Conservation (phyloP, 2,113 vertebrate species). For the Carassius auratus region DNA sequence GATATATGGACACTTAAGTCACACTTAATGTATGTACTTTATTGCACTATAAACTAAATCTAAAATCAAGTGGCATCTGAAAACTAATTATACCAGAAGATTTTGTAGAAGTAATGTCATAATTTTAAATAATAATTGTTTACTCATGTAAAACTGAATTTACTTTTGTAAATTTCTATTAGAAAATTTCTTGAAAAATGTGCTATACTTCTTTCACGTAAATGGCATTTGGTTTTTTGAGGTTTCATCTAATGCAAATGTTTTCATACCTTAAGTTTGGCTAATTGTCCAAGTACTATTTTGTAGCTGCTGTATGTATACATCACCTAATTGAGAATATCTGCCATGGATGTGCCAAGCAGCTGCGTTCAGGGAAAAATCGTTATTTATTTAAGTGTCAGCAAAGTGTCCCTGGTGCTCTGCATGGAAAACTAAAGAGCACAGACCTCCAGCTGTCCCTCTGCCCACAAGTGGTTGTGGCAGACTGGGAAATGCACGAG, state of each 20-base stretch:
- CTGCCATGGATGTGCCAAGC: slow-evolving; percentile 1
- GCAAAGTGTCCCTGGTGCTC: slow-evolving; percentile 47
- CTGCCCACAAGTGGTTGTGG: slow-evolving; percentile 52
- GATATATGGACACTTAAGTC: neutral
- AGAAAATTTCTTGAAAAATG: neutral
- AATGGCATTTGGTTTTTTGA: neutral
- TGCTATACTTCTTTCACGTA: neutral
- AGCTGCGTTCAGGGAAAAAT: slow-evolving; percentile 50
- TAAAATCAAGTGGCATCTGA: no score
- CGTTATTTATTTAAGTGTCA: slow-evolving; percentile 57
- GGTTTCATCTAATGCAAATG: neutral
- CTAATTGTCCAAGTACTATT: neutral
- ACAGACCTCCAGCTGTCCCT: slow-evolving; percentile 56
- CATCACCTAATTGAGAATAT: slow-evolving; percentile 7
- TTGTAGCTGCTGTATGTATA: no score
- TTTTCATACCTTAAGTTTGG: neutral
- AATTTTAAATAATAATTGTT: neutral
- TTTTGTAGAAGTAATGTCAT: no score
- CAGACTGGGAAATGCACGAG: slow-evolving; percentile 29
- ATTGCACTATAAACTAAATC: no score
- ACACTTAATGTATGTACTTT: no score
- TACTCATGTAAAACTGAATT: neutral
- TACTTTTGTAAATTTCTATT: no score
- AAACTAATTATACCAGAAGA: no score
- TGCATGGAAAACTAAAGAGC: slow-evolving; percentile 25